phyloP scores from a whole-genome alignment of 1,140 invertebrate genomes.

The Solen grandis region DNA sequence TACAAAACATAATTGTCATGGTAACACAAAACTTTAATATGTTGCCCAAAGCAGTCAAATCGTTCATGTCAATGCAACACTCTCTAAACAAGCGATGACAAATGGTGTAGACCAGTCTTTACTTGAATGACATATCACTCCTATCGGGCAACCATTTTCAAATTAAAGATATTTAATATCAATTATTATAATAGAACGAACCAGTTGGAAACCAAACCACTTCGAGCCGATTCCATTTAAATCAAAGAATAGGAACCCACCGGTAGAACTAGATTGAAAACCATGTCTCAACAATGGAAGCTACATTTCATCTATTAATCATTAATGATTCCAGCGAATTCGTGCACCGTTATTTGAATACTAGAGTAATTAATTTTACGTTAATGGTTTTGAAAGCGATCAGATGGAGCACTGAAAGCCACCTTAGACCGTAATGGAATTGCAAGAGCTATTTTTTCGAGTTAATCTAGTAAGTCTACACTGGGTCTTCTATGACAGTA shows the following conservation, averaged over 20 bases:
- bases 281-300: slow-evolving; percentile 37
- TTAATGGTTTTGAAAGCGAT: slow-evolving; percentile 61
- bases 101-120: too few relatives aligned
- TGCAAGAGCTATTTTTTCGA: slow-evolving; percentile 44
- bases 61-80: too few relatives aligned
- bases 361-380: slow-evolving; percentile 60
- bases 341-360: slow-evolving; percentile 56
- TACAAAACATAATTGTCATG: too few relatives aligned
- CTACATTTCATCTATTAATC: slow-evolving; percentile 58
- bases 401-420: slow-evolving; percentile 35
- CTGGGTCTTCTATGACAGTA: too few relatives aligned
- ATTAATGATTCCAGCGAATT: slow-evolving; percentile 46
- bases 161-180: too few relatives aligned
- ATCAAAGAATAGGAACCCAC: slow-evolving; percentile 33
- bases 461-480: slow-evolving; percentile 43
- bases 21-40: too few relatives aligned
- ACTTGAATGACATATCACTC: too few relatives aligned
- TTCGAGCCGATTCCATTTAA: neutral
- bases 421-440: slow-evolving; percentile 47
- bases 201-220: too few relatives aligned
- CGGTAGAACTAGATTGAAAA: slow-evolving; percentile 14
- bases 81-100: too few relatives aligned
- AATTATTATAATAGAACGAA: too few relatives aligned
- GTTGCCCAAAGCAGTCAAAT: too few relatives aligned
- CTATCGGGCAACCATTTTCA: too few relatives aligned